Percentiles rank a stretch among this genome's conserved stretches.
phyloP scores from a whole-genome alignment of 2,113 vertebrate genomes.

The Lophotis ruficrista region DNA sequence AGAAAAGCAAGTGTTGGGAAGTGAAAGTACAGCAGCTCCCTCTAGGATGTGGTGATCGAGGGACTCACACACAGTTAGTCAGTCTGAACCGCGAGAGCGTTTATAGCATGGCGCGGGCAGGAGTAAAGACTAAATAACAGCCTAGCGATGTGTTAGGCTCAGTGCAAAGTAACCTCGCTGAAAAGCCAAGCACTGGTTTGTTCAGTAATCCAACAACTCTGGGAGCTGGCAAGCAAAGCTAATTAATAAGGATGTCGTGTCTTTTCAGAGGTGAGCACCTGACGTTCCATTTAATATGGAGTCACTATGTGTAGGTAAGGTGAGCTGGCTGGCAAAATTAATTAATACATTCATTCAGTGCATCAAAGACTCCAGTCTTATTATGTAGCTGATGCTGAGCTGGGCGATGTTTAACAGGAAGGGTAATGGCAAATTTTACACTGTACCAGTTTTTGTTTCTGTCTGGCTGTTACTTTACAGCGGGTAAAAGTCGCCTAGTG shows the following conservation, averaged over 20 bases:
- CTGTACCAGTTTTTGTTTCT: background rate
- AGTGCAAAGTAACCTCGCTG: background rate
- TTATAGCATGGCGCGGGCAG: background rate
- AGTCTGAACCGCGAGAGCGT: background rate
- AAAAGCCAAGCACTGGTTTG: background rate
- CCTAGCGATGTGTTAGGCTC: background rate
- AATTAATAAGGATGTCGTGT: background rate
- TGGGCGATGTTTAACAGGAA: background rate
- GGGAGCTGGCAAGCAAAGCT: background rate
- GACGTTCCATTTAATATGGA: background rate
- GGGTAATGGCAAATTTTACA: background rate
- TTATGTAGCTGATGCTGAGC: background rate
- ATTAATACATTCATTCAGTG: background rate
- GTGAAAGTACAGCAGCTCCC: background rate
- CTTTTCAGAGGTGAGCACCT: background rate
- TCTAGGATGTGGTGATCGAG: background rate
- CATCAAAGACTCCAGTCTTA: background rate
- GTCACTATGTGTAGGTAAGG: background rate
- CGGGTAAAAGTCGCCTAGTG: background rate
- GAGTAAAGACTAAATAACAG: background rate
- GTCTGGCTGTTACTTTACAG: background rate
- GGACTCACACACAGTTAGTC: fast-evolving
- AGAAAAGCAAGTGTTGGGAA: background rate
- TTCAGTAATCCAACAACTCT: background rate
- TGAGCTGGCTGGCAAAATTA: constrained; percentile 6